These are phyloP conservation scores for Dynastes hyllus DNA, from an alignment of 2,888 invertebrate species.

Conservation along the genomic window DNA sequence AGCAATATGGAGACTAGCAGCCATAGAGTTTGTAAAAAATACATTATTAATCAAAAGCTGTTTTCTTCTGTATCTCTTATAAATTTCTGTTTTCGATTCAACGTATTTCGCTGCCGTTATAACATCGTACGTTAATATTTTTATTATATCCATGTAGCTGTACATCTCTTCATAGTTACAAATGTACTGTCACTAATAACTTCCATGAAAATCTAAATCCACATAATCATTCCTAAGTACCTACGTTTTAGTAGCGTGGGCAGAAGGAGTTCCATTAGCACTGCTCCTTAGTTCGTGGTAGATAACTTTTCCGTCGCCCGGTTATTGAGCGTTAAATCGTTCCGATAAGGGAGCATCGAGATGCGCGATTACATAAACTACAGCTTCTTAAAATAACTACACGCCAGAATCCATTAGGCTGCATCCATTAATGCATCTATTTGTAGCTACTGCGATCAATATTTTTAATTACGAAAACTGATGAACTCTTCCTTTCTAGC, in stretches of 20 bases:
- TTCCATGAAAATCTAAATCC: neutral
- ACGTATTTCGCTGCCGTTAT: too few relatives aligned
- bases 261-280: conserved; percentile 22
- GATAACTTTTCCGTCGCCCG: conserved; percentile 42
- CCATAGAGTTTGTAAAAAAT: too few relatives aligned
- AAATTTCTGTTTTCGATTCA: too few relatives aligned
- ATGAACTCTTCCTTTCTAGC: neutral
- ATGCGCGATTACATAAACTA: conserved; percentile 29
- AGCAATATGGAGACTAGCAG: too few relatives aligned
- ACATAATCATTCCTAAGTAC: conserved; percentile 14
- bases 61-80: too few relatives aligned
- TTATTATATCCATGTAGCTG: too few relatives aligned
- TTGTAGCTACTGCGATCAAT: neutral
- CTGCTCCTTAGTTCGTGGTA: conserved; percentile 32
- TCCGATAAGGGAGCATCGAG: conserved; percentile 38
- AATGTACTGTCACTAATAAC: neutral
- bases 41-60: too few relatives aligned
- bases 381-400: conserved; percentile 29
- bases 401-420: conserved; percentile 33
- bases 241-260: conserved; percentile 1
- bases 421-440: conserved; percentile 14
- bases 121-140: too few relatives aligned
- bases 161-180: neutral
- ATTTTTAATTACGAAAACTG: conserved; percentile 9
- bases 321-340: conserved; percentile 35